Evolutionary conservation across 2,113 vertebrate species (phyloP), one percentile per base, ranked within the genome.

Genomic region (Xiphophorus couchianus): DNA sequence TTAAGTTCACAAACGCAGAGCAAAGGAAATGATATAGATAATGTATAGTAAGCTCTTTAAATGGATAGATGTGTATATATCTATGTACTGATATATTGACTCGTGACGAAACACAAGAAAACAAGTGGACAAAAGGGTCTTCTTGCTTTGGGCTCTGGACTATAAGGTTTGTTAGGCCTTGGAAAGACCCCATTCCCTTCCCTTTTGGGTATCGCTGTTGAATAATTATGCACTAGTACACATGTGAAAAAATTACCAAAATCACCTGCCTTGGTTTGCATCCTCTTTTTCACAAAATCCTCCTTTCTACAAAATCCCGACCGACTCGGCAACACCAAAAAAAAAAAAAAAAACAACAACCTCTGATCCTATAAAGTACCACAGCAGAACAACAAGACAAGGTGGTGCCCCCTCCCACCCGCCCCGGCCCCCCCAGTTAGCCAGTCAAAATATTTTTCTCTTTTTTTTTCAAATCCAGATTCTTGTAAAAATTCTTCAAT

Each of bases 401-500:
- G 97, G 97, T 98, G 97, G 97, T 95, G 96, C 95, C 96, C 92
- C 97, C 95, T 84, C 91, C 93, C 92, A 33, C 97, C 95, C 91
- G 72, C 92, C 89, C 94, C 95, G 17, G 71, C 82, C 91, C 88
- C 96, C 96, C 96, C 96, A 97, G 97, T 98, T 98, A 98, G 98
- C 97, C 97, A 98, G 98, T 98, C 98, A 99, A 99, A 99, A 99
- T 99, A 99, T 98, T 98, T 97, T 96, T 96, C 93, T 95, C 96
- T 95, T 99, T 94, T 98, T 99, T 94, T 98, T 97, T 99, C 97
- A 99, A 99, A 99, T 99, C 97, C 98, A 98, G 98, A 98, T 98
- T 99, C 97, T 97, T 98, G 97, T 99, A 99, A 99, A 99, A 99
- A 99, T 99, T 98, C 97, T 97, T 97, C 97, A 98, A 94, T 95